A percentile compares a stretch with the other conserved stretches of the same genome.
phyloP scores from a whole-genome alignment of 92 coral and sea anemone genomes.

The Zoanthus sociatus region DNA sequence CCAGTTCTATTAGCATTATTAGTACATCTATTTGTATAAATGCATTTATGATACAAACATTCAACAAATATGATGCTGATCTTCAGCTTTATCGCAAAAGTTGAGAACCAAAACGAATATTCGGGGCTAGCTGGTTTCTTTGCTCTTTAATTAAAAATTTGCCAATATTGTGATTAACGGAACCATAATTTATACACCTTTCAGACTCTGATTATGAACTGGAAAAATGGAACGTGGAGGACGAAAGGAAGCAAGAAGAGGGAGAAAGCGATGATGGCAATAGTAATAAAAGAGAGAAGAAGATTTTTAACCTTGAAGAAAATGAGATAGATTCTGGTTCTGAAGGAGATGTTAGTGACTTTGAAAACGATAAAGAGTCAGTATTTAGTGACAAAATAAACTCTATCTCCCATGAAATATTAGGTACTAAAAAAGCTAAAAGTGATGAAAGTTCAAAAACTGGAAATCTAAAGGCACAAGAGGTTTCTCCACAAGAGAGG shows the following conservation, averaged over 20 bases:
- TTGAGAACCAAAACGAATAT: no score
- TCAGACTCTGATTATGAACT: constrained; percentile 87
- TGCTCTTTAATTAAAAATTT: no score
- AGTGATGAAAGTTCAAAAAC: background rate
- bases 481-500: background rate
- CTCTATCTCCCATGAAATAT: background rate
- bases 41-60: no score
- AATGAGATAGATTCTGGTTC: constrained; percentile 74
- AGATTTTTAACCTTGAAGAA: constrained; percentile 28
- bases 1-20: no score
- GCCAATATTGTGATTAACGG: no score
- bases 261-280: constrained; percentile 57
- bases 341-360: constrained; percentile 83
- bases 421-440: constrained; percentile 21
- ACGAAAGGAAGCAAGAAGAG: constrained; percentile 87
- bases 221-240: constrained; percentile 91
- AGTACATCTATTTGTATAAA: no score
- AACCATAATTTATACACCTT: background rate
- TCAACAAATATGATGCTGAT: no score
- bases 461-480: background rate
- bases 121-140: no score
- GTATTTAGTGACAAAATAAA: constrained; percentile 65
- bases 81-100: no score
- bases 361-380: constrained; percentile 64
- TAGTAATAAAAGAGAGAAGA: constrained; percentile 53